Base-by-base conservation (phyloP, 2,888 invertebrate species). In the Octonoba sinensis region DNA sequence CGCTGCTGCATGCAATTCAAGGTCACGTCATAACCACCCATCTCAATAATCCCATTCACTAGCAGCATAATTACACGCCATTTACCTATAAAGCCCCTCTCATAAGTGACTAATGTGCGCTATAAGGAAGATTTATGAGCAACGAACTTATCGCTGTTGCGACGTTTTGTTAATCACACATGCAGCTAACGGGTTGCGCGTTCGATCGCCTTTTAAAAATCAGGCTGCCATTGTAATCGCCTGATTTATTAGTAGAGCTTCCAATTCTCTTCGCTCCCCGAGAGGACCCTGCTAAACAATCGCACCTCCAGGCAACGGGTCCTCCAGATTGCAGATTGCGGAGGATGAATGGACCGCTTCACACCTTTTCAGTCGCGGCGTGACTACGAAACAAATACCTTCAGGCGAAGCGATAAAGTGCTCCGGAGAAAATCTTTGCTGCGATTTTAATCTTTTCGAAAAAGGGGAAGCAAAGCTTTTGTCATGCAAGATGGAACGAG, bases 311-410 rank as follows among this genome's bases (percentile, higher is more conserved):
- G 36, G 36, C 36, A 36, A 36, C 36, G 36, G 36, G 36, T 36
- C 36, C n/a, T 8, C 6, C 36, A 36, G 36, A 36, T 36, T 36
- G 36, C 71, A 78, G 78, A 71, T 77, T 77, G 77, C 64, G 57
- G 51, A 54, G 54, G 56, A 70, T 70, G 70, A 77, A 77, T 70
- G 54, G 69, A 59, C 70, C 71, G 51, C 59, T 81, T 81, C 79
- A 73, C 79, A 81, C 79, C 79, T 81, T 73, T 81, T 66, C 46
- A 56, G 54, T 22, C 24, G 18, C 79, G 72, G 72, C 79, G 79
- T 81, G 79, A 81, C 79, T 72, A 62, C 67, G 79, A 81, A 81
- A 81, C 79, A 81, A 81, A 73, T 47, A 67, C 49, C 46, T 46
- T 62, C 47, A 36, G 18, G 69, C 49, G 69, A 57, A 81, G 74